phyloP scores from a whole-genome alignment of 2,888 invertebrate species.

The Blomia tropicalis region DNA sequence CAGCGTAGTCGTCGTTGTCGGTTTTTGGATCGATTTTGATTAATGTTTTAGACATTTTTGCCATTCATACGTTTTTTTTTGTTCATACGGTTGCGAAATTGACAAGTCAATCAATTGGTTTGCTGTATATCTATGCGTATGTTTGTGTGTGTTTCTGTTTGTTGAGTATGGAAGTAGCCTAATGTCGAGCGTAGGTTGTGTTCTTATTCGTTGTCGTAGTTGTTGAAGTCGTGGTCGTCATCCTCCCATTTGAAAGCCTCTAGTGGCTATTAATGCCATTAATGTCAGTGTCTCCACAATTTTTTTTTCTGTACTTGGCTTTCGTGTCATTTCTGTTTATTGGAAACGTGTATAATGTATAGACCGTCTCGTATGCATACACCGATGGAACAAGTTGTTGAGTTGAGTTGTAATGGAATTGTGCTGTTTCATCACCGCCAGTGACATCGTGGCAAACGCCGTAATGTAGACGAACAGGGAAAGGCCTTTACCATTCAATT shows the following conservation, averaged over 20 bases:
- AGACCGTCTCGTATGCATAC: no score
- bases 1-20: no score
- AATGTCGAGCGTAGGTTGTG: no score
- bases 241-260: no score
- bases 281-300: no score
- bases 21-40: slow-evolving; percentile 13
- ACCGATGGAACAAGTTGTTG: no score
- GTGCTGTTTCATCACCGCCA: slow-evolving; percentile 8
- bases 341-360: no score
- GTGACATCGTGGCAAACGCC: neutral
- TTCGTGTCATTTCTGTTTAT: no score
- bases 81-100: neutral
- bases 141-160: neutral
- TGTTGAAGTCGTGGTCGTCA: neutral
- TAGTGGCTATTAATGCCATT: neutral
- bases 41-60: neutral
- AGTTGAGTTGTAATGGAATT: slow-evolving; percentile 7
- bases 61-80: no score
- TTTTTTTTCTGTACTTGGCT: no score
- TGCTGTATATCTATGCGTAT: neutral
- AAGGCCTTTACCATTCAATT: neutral
- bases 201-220: neutral
- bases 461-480: neutral
- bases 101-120: slow-evolving; percentile 1
- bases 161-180: neutral